Percentiles rank a stretch among this genome's conserved stretches.
phyloP scores from a whole-genome alignment of 2,113 vertebrate genomes.

The Upupa epops region DNA sequence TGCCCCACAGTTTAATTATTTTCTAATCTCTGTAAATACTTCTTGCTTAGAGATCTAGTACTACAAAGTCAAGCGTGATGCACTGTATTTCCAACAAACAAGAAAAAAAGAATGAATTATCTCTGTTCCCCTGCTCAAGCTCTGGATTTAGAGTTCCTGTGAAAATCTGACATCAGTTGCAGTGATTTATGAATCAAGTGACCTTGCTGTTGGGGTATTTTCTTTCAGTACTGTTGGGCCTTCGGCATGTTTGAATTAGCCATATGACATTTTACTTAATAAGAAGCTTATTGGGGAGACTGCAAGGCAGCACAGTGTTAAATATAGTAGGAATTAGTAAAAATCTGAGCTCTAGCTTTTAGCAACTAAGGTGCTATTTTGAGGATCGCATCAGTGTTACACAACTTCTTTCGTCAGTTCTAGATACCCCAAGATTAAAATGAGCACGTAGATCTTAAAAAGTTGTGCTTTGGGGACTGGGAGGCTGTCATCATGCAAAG shows the following conservation, averaged over 20 bases:
- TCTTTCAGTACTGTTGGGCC: background rate
- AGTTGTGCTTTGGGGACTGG: background rate
- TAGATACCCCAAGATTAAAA: background rate
- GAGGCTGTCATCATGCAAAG: background rate
- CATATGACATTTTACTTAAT: slow-evolving; percentile 3
- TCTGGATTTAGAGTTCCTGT: background rate
- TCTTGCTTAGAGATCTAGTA: background rate
- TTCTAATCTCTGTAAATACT: background rate
- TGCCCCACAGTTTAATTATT: background rate
- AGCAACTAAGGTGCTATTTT: slow-evolving; percentile 1
- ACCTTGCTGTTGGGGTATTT: slow-evolving; percentile 20
- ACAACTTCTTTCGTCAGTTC: background rate
- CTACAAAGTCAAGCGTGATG: background rate
- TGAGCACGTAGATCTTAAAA: background rate
- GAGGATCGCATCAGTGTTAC: background rate
- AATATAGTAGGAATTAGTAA: slow-evolving; percentile 32
- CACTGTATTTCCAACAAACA: background rate
- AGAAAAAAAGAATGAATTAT: background rate
- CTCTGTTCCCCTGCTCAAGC: background rate
- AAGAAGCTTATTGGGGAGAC: slow-evolving; percentile 3
- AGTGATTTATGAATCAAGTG: slow-evolving; percentile 9
- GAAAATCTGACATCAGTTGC: background rate
- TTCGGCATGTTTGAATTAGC: background rate
- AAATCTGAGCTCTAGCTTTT: background rate
- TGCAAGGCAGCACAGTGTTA: background rate